Evolutionary conservation across 1,140 invertebrate genomes (phyloP), one percentile per base, ranked within the genome.

Genomic region (Maconellicoccus hirsutus): DNA sequence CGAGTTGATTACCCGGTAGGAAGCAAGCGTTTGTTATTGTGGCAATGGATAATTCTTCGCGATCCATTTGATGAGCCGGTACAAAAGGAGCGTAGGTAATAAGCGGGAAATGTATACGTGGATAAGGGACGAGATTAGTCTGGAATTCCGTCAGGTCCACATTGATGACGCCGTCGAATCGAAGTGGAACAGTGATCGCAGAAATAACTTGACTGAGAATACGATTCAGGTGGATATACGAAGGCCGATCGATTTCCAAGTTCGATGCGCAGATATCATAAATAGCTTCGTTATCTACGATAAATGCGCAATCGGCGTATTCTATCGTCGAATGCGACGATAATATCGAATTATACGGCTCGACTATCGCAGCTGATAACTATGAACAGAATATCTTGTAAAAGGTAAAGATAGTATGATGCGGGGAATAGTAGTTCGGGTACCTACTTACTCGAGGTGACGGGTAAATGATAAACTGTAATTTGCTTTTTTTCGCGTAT

Each of bases 381-480:
- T 86, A 66, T 22, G 21, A 16, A 52, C 12, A 19, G 42, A 52
- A 52, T 3, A 12, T 33, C 12, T 33, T 33, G 52, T 59, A 16
- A 22, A 59, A 19, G 52, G 16, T 59, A 16, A n/a, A 4, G 52
- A 42, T 42, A 42, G 39, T 42, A n/a, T n/a, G n/a, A n/a, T n/a
- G n/a, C n/a, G 39, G n/a, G n/a, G n/a, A 42, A 42, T 42, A 10
- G n/a, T 42, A n/a, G n/a, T 42, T 42, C n/a, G n/a, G 22, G 23
- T 69, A 14, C 6, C 22, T 7, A 38, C 82, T 59, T 72, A 83
- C 79, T 79, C 93, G 91, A 21, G 92, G 92, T 16, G 92, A 91
- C 23, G 92, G 92, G 79, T 94, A 94, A 75, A 94, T 89, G 74
- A 90, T 87, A 78, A 94, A 94, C 79, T 94, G 91, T 39, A 94